Conservation (phyloP, 2,113 vertebrate genomes). For the Oreotrochilus melanogaster region DNA sequence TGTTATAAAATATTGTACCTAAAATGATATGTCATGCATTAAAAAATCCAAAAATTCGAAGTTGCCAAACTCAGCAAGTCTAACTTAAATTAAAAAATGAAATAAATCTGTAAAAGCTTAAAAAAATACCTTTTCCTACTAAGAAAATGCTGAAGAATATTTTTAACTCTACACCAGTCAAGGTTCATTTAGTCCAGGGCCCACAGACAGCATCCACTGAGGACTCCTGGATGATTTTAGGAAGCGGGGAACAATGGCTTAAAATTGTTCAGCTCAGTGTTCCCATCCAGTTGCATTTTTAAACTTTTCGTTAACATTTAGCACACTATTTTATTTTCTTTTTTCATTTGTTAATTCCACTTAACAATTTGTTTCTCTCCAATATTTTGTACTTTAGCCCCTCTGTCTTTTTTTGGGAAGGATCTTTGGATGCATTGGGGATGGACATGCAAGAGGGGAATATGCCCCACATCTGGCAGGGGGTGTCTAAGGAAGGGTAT, state of each 20-base stretch:
- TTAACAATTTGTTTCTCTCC: background rate
- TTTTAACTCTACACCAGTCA: background rate
- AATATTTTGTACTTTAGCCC: background rate
- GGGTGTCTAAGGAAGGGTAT: background rate
- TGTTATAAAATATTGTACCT: background rate
- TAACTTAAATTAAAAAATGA: background rate
- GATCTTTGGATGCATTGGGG: background rate
- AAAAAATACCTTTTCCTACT: background rate
- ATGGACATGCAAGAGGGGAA: background rate
- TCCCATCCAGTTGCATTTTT: background rate
- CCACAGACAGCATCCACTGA: background rate
- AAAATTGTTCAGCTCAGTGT: background rate
- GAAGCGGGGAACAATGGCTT: background rate
- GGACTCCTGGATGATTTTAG: background rate
- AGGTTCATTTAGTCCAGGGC: background rate
- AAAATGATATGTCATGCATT: background rate
- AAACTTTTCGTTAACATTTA: background rate
- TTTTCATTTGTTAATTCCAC: background rate
- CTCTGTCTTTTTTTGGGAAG: accelerated
- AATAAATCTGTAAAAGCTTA: background rate
- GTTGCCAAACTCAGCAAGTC: background rate
- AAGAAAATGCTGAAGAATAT: background rate
- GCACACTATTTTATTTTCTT: background rate
- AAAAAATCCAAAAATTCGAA: background rate
- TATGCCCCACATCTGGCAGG: background rate